These are phyloP conservation scores for Drosophila kikkawai DNA, from an alignment of 1,140 invertebrate species.

Conservation along the genomic window DNA sequence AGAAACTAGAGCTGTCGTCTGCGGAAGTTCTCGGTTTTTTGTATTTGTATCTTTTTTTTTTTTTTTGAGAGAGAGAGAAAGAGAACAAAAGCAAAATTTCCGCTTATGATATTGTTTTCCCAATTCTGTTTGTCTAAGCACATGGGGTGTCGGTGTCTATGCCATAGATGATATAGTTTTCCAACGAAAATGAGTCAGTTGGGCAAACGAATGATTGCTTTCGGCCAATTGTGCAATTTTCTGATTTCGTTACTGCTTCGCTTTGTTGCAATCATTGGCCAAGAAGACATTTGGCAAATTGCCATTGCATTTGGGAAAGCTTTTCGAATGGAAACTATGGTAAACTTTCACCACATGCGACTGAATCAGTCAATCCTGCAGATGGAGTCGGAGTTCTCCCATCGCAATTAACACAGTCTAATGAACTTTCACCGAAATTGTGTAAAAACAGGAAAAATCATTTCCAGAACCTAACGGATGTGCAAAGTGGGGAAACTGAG, in stretches of 20 bases:
- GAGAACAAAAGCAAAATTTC: conserved; percentile 48
- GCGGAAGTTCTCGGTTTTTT: conserved; percentile 30
- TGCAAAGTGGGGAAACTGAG: conserved; percentile 43
- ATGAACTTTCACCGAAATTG: conserved; percentile 70
- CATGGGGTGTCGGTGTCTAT: conserved; percentile 30
- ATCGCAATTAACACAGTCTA: conserved; percentile 68
- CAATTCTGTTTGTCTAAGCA: conserved; percentile 62
- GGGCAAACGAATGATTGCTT: conserved; percentile 45
- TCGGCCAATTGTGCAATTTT: conserved; percentile 77
- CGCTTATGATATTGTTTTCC: conserved; percentile 48
- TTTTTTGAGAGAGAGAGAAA: neutral
- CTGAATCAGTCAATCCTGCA: conserved; percentile 54
- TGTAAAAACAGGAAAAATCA: conserved; percentile 68
- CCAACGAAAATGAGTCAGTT: conserved; percentile 59
- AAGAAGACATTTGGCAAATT: conserved; percentile 80
- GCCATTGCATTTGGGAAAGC: conserved; percentile 77
- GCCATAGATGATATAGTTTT: conserved; percentile 39
- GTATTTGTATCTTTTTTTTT: neutral
- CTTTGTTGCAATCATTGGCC: conserved; percentile 78
- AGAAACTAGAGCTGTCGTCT: conserved; percentile 38
- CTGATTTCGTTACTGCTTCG: conserved; percentile 51
- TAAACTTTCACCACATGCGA: conserved; percentile 70
- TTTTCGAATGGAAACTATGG: conserved; percentile 24
- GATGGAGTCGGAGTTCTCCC: conserved; percentile 13
- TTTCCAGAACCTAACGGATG: conserved; percentile 74